These are phyloP conservation scores for Antheraea assamensis DNA, from an alignment of 2,888 invertebrate species.

Conservation along the genomic window DNA sequence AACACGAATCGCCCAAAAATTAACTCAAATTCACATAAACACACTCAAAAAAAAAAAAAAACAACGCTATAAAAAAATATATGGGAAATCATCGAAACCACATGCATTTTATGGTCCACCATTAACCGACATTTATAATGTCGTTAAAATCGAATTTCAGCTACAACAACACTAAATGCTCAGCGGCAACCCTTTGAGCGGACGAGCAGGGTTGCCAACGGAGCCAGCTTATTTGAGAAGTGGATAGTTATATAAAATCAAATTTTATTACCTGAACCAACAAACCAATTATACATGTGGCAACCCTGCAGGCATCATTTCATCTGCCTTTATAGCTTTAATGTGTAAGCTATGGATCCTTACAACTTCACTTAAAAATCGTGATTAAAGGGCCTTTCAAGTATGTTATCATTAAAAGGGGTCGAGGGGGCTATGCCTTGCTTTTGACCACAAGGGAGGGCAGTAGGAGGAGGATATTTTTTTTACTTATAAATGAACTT, in stretches of 20 bases:
- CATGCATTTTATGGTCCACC: constrained; percentile 3
- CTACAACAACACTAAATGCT: neutral
- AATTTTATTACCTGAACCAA: neutral
- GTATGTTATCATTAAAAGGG: too few species aligned
- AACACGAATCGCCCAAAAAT: neutral
- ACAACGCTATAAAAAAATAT: neutral
- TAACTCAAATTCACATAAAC: neutral
- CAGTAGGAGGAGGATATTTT: too few species aligned
- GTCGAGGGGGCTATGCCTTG: too few species aligned
- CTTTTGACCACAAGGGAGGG: too few species aligned
- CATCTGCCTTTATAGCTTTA: too few species aligned
- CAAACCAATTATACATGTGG: neutral
- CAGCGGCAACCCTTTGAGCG: neutral
- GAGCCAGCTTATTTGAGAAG: neutral
- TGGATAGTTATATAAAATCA: neutral
- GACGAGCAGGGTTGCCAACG: neutral
- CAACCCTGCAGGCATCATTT: too few species aligned
- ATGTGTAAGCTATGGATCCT: too few species aligned
- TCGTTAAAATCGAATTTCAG: constrained; percentile 1
- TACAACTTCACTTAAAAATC: too few species aligned
- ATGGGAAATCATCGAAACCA: neutral
- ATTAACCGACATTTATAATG: neutral
- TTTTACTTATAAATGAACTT: too few species aligned
- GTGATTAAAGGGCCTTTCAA: too few species aligned
- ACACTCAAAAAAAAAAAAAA: neutral